These are phyloP conservation scores for Rutpela maculata DNA, from an alignment of 2,888 invertebrate species.

Conservation along the genomic window DNA sequence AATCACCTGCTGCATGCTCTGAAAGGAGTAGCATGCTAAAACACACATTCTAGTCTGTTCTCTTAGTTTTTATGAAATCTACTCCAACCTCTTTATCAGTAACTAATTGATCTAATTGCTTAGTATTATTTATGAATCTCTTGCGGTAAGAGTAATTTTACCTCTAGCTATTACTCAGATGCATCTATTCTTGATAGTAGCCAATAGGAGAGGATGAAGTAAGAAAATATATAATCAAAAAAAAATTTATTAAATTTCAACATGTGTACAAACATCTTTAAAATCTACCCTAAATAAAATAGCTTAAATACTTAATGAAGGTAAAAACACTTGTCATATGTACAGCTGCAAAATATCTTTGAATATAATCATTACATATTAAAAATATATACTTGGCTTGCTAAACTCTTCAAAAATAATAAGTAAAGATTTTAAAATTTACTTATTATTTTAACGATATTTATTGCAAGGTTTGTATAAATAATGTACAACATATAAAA, in stretches of 20 bases:
- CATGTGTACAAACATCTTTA: conserved; percentile 67
- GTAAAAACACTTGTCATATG: conserved; percentile 45
- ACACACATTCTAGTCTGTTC: too few relatives aligned
- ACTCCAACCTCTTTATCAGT: too few relatives aligned
- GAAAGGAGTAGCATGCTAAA: too few relatives aligned
- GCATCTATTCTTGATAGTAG: too few relatives aligned
- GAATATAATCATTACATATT: conserved; percentile 24
- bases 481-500: conserved; percentile 35
- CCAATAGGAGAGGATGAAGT: not conserved
- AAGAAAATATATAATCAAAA: conserved; percentile 48
- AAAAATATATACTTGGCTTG: conserved; percentile 12
- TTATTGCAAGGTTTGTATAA: conserved; percentile 10
- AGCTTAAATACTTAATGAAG: conserved; percentile 38
- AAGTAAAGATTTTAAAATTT: not conserved
- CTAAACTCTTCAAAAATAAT: conserved; percentile 15
- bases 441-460: conserved; percentile 1
- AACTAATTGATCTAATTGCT: too few relatives aligned
- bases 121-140: too few relatives aligned
- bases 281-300: conserved; percentile 49
- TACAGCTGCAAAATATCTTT: conserved; percentile 45
- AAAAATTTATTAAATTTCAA: conserved; percentile 67
- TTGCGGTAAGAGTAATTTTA: too few relatives aligned
- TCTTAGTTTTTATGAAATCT: too few relatives aligned
- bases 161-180: too few relatives aligned
- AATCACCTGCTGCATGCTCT: too few relatives aligned